Evolutionary conservation across 2,797 vertebrate genomes (phyloP).

Genomic region (Halcyon chelicuti): DNA sequence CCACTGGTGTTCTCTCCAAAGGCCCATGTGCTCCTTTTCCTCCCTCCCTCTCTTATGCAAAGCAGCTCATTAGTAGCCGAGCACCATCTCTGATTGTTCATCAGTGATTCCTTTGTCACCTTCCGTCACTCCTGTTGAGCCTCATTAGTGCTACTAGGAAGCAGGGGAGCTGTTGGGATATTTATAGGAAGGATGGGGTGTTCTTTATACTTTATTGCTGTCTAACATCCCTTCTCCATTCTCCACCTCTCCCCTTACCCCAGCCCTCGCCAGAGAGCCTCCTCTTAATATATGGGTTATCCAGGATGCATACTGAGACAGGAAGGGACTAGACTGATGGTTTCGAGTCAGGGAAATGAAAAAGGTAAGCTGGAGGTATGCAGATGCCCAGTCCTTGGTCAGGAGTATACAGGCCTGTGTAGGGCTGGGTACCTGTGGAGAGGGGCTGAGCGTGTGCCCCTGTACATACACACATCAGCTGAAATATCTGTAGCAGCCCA

Average conservation of each 20-base stretch:
- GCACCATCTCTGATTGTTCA: constrained; percentile 65
- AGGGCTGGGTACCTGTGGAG: background rate
- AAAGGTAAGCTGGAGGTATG: background rate
- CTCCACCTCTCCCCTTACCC: background rate
- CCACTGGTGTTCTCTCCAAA: background rate
- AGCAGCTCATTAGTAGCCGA: constrained; percentile 46
- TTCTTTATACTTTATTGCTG: background rate
- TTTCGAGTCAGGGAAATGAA: background rate
- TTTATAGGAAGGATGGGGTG: constrained; percentile 41
- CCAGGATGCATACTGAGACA: background rate
- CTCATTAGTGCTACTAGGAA: constrained; percentile 53
- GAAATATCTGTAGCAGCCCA: background rate
- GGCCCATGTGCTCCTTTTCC: background rate
- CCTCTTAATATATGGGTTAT: background rate
- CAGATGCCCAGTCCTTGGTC: background rate
- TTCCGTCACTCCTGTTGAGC: constrained; percentile 41
- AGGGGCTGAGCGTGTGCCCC: background rate
- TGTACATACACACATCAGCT: background rate
- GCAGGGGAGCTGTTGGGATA: constrained; percentile 19
- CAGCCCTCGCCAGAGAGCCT: background rate
- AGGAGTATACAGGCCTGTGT: background rate
- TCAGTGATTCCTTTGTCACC: constrained; percentile 43
- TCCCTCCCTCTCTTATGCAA: constrained; percentile 24
- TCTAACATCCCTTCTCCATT: background rate
- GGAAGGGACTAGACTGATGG: background rate